Conservation (phyloP, 2,888 invertebrate genomes). For the Frankliniella fusca region DNA sequence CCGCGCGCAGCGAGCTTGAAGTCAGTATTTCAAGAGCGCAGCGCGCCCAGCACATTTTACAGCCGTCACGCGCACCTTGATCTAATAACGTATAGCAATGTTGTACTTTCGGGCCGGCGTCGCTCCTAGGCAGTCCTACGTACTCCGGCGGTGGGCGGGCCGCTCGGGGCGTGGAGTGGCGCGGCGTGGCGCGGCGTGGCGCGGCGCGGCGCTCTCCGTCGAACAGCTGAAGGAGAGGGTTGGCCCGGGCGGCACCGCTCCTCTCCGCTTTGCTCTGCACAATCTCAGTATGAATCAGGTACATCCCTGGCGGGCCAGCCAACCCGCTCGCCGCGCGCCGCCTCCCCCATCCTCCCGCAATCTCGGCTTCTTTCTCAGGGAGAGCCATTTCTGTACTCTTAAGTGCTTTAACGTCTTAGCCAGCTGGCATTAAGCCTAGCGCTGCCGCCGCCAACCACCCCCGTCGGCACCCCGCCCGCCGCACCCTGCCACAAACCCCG, state of each 20-base stretch:
- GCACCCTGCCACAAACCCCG: neutral
- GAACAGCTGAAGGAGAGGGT: too few species aligned
- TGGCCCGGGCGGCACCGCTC: too few species aligned
- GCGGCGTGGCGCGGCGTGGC: neutral
- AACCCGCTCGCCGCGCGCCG: neutral
- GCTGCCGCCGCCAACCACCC: slow-evolving; percentile 28
- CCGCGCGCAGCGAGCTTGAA: too few species aligned
- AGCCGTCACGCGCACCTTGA: too few species aligned
- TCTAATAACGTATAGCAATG: too few species aligned
- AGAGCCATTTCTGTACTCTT: slow-evolving; percentile 24
- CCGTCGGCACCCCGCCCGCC: slow-evolving; percentile 39
- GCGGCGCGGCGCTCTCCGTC: neutral
- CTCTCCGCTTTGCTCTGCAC: neutral
- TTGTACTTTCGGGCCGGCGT: too few species aligned
- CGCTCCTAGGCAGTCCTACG: too few species aligned
- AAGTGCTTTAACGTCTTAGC: slow-evolving; percentile 26
- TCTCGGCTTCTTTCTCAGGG: slow-evolving; percentile 9
- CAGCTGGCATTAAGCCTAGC: slow-evolving; percentile 25
- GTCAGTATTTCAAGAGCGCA: too few species aligned
- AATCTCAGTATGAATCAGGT: slow-evolving; percentile 38
- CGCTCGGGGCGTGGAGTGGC: neutral
- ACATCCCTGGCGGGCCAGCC: slow-evolving; percentile 39
- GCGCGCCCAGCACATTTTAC: too few species aligned
- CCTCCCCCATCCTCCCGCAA: neutral
- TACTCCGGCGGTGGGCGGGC: too few species aligned